Base-by-base conservation (phyloP, 2,797 vertebrate genomes). In the Echiichthys vipera region DNA sequence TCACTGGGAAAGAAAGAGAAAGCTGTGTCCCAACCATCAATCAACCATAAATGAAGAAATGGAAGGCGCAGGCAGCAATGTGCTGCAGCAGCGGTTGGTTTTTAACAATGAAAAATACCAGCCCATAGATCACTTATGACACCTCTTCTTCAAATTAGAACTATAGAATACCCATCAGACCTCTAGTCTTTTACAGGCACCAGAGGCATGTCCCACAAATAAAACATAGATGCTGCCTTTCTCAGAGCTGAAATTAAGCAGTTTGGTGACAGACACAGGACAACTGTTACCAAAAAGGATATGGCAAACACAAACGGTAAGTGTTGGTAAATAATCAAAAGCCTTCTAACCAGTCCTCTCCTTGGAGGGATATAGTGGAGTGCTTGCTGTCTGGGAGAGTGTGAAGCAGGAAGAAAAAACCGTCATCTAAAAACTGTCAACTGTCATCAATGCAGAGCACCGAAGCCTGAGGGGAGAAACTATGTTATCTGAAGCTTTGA, bases 231-330 rank as follows among this genome's bases (percentile, higher is more conserved):
- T 3, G 4, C 40, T 17, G 17, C 34, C 18, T 50, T 20, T n/a
- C 7, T 14, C 17, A 53, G 17, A 45, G 53, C 8, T 14, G 20
- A 32, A 77, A 69, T 32, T 15, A 29, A 40, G 46, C 47, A 6
- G 40, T 53, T 57, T 10, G 39, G 55, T 58, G 45, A 66, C 57
- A 77, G 5, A 14, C 46, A 47, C 43, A 65, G 65, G 73, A 62
- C 84, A 83, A 63, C 36, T 24, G 71, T 71, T 53, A 30, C 9
- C 24, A 50, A 71, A 29, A 27, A 64, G 40, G 70, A 81, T 65
- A 59, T 25, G 51, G 42, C 71, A 54, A 64, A 75, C 56, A 49
- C 13, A 55, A 63, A 73, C 17, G 54, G 83, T 85, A 87, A 59
- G 67, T n/a, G 64, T 39, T 56, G 69, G 54, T 58, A n/a, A 17